These are phyloP conservation scores for Hydrocynus forskahlii DNA, from an alignment of 2,797 vertebrate genomes.

Conservation along the genomic window DNA sequence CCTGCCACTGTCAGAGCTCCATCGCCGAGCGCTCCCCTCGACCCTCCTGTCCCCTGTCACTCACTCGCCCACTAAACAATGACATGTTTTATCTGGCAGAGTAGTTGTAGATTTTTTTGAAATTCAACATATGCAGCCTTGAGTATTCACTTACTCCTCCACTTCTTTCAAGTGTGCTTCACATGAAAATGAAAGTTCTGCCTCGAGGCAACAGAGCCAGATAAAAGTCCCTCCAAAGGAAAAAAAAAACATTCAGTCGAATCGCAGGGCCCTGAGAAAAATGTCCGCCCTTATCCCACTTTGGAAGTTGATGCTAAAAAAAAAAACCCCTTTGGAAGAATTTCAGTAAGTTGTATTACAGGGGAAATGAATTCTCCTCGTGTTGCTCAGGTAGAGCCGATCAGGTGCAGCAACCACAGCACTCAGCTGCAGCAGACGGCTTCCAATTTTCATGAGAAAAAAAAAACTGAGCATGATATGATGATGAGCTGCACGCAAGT, in stretches of 20 bases:
- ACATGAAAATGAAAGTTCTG: conserved; percentile 78
- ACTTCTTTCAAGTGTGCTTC: conserved; percentile 76
- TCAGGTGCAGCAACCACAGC: conserved; percentile 21
- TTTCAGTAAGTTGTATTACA: conserved; percentile 28
- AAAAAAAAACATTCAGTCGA: conserved; percentile 44
- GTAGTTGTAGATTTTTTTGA: conserved; percentile 59
- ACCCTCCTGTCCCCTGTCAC: conserved; percentile 47
- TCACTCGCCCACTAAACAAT: conserved; percentile 35
- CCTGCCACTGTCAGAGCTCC: conserved; percentile 33
- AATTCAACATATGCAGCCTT: conserved; percentile 65
- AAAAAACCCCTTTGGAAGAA: conserved; percentile 41
- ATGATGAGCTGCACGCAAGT: background rate
- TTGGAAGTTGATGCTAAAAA: conserved; percentile 44
- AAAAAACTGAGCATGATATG: background rate
- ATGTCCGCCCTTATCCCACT: conserved; percentile 55
- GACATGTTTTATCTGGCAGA: conserved; percentile 57
- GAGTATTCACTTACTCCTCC: conserved; percentile 77
- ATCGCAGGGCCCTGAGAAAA: conserved; percentile 53
- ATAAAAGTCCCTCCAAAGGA: conserved; percentile 58
- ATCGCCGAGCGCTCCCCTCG: conserved; percentile 23
- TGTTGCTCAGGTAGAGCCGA: conserved; percentile 23
- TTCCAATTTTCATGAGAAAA: background rate
- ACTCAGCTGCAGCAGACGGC: background rate
- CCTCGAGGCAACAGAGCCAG: conserved; percentile 68
- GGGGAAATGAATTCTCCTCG: conserved; percentile 54